phyloP scores from a whole-genome alignment of 2,888 invertebrate species.

The Ennomos erosarius region DNA sequence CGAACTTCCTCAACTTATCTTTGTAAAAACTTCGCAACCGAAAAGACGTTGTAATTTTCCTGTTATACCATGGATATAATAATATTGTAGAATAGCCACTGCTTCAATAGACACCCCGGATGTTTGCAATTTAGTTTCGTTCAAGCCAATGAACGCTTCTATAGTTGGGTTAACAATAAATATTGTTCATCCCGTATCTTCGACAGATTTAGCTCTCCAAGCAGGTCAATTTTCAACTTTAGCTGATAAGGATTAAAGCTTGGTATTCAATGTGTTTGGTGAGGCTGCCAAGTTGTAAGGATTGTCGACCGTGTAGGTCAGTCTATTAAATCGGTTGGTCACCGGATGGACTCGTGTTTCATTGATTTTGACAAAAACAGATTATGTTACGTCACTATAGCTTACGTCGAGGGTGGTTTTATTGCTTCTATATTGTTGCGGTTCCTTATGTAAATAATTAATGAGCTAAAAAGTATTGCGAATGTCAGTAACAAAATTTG shows the following conservation, averaged over 20 bases:
- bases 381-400: constrained; percentile 73
- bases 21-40: constrained; percentile 38
- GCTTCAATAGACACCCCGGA: constrained; percentile 80
- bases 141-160: constrained; percentile 76
- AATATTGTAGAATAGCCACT: constrained; percentile 62
- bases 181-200: constrained; percentile 78
- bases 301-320: constrained; percentile 77
- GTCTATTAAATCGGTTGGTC: constrained; percentile 76
- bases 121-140: constrained; percentile 82
- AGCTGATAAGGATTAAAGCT: not conserved
- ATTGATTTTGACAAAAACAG: constrained; percentile 75
- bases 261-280: constrained; percentile 41
- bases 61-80: constrained; percentile 62
- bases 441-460: constrained; percentile 10
- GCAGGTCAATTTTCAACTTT: constrained; percentile 39
- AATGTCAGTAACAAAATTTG: not conserved
- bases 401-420: constrained; percentile 55
- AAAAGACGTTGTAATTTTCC: constrained; percentile 67
- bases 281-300: constrained; percentile 48
- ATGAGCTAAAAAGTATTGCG: too few relatives aligned
- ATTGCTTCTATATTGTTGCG: constrained; percentile 31
- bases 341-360: constrained; percentile 77
- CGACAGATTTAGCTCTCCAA: constrained; percentile 24
- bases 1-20: constrained; percentile 54
- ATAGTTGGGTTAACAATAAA: constrained; percentile 81